Conservation (phyloP, 2,797 vertebrate species). For the Fistularia tabacaria region DNA sequence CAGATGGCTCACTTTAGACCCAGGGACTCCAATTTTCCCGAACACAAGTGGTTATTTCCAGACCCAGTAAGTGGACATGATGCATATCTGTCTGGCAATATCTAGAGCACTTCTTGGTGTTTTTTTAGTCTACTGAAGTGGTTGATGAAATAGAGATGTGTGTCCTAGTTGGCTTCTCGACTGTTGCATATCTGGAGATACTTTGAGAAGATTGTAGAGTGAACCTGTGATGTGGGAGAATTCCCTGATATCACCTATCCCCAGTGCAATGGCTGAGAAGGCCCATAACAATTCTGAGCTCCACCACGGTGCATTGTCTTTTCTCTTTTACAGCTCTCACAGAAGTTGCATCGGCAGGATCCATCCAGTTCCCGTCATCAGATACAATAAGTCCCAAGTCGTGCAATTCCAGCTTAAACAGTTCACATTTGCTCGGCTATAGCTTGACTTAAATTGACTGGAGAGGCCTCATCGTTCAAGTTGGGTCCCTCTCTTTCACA, state of each 20-base stretch:
- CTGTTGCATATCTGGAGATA: too few species aligned
- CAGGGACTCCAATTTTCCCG: too few species aligned
- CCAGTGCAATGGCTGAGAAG: neutral
- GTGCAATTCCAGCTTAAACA: neutral
- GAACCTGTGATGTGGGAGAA: neutral
- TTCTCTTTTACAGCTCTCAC: neutral
- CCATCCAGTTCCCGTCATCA: neutral
- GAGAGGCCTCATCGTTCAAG: too few species aligned
- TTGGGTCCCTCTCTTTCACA: too few species aligned
- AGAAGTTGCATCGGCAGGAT: neutral
- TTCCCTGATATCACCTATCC: neutral
- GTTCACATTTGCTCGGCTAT: neutral
- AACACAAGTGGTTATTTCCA: too few species aligned
- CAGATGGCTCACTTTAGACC: too few species aligned
- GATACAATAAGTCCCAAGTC: neutral
- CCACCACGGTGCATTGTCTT: neutral
- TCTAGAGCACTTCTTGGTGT: too few species aligned
- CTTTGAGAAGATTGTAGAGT: conserved; percentile 1
- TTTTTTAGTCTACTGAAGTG: too few species aligned
- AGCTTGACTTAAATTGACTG: neutral
- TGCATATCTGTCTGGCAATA: too few species aligned
- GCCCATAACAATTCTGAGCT: neutral
- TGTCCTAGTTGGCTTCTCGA: too few species aligned
- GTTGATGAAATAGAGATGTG: too few species aligned
- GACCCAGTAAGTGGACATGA: too few species aligned